Percentiles rank a stretch among this genome's conserved stretches.
Conservation (phyloP, 2,888 invertebrate species). For the Capitulum mitella region DNA sequence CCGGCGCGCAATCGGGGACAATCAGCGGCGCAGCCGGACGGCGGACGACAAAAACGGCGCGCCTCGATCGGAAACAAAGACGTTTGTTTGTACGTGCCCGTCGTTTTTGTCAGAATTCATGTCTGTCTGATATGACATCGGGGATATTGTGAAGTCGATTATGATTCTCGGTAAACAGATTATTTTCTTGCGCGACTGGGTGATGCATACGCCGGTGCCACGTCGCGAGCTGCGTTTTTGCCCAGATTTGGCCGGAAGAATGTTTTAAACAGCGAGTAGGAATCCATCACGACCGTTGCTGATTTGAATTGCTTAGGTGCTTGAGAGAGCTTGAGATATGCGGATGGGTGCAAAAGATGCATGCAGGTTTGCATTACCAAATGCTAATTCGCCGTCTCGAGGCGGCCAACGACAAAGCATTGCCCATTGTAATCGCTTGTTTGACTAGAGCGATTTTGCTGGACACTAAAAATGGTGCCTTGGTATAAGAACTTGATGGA, state of each 20-base stretch:
- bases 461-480: no score
- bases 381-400: no score
- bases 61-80: slow-evolving; percentile 3
- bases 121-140: slow-evolving; percentile 24
- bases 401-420: no score
- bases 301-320: background rate
- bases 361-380: no score
- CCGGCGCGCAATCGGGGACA: slow-evolving; percentile 1
- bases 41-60: background rate
- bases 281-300: background rate
- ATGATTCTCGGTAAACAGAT: slow-evolving; percentile 19
- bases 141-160: slow-evolving; percentile 18
- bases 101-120: background rate
- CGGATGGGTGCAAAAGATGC: background rate
- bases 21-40: background rate
- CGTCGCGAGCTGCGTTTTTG: background rate
- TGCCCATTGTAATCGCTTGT: no score
- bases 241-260: background rate
- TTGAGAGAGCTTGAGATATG: background rate
- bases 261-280: slow-evolving; percentile 7
- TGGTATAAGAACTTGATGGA: no score
- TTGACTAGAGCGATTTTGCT: no score
- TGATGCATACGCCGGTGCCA: background rate
- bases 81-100: slow-evolving; percentile 2
- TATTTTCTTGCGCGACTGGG: background rate